Percentiles rank a stretch among this genome's conserved stretches.
Evolutionary conservation across 2,797 vertebrate species (phyloP).

Genomic region (Triplophysa bombifrons): DNA sequence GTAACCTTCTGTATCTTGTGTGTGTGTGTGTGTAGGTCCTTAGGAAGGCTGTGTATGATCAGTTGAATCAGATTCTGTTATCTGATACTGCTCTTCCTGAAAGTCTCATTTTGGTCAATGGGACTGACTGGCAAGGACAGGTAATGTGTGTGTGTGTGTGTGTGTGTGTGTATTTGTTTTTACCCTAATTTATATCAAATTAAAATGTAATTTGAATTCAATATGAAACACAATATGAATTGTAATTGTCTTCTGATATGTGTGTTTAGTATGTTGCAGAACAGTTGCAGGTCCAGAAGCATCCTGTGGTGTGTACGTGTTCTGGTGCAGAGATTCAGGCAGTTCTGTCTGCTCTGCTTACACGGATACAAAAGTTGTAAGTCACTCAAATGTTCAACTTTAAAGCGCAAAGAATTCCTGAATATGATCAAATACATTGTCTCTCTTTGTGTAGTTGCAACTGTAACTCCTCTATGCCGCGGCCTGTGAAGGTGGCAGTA

Average conservation of each 20-base stretch:
- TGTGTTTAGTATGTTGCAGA: constrained; percentile 86
- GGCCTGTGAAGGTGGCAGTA: constrained; percentile 91
- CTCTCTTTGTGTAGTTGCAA: constrained; percentile 83
- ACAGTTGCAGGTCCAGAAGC: constrained; percentile 90
- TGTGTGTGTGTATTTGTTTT: background rate
- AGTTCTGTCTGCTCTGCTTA: constrained; percentile 89
- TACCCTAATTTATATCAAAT: too few species aligned
- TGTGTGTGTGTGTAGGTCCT: constrained; percentile 77
- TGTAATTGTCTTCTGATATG: background rate
- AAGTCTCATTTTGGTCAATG: constrained; percentile 91
- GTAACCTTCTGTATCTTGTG: constrained; percentile 5
- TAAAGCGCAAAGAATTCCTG: background rate
- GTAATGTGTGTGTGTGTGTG: constrained; percentile 66
- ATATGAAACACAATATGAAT: background rate
- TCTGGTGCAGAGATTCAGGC: constrained; percentile 93
- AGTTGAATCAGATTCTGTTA: constrained; percentile 93
- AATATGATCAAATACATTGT: too few species aligned
- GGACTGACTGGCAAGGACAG: constrained; percentile 96
- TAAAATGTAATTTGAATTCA: background rate
- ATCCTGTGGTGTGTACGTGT: constrained; percentile 92
- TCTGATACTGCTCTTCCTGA: constrained; percentile 91
- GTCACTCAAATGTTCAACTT: constrained; percentile 58
- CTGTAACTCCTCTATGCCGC: constrained; percentile 95
- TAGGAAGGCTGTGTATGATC: constrained; percentile 91
- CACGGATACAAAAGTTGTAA: constrained; percentile 98